These are phyloP conservation scores for Phallusia fumigata DNA, from an alignment of 23 tunicate genomes.

Conservation along the genomic window DNA sequence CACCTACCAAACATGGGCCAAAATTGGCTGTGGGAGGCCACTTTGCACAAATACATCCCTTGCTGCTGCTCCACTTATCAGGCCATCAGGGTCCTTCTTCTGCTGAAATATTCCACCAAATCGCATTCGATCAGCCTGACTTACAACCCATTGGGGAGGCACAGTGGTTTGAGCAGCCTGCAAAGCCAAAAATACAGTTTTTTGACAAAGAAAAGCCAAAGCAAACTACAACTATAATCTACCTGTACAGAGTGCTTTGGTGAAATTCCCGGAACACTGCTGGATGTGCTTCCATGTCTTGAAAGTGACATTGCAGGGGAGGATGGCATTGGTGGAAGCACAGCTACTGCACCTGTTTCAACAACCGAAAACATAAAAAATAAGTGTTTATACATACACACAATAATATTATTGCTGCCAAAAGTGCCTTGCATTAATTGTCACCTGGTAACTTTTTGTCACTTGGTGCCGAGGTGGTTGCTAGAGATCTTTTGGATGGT, in stretches of 20 bases:
- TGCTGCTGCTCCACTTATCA: constrained; percentile 76
- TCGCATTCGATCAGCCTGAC: constrained; percentile 49
- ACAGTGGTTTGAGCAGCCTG: neutral
- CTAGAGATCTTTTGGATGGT: constrained; percentile 45
- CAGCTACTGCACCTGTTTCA: constrained; percentile 71
- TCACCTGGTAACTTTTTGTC: constrained; percentile 36
- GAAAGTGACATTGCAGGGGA: neutral
- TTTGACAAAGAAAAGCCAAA: neutral
- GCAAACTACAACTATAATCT: neutral
- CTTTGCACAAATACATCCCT: constrained; percentile 90
- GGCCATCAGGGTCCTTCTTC: constrained; percentile 56
- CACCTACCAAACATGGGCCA: constrained; percentile 98
- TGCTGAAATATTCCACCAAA: constrained; percentile 68
- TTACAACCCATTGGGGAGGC: constrained; percentile 37
- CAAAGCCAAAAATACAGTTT: neutral
- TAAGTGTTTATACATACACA: too few relatives aligned
- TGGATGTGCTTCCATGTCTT: constrained; percentile 40
- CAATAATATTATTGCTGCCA: too few relatives aligned
- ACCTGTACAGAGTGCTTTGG: constrained; percentile 20
- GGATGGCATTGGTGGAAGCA: constrained; percentile 57
- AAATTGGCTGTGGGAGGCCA: constrained; percentile 64
- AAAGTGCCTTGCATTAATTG: too few relatives aligned
- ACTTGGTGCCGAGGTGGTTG: neutral
- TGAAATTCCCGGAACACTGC: constrained; percentile 19
- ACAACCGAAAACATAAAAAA: too few relatives aligned